These are phyloP conservation scores for Lamellibrachia satsuma DNA, from an alignment of 2,888 invertebrate species.

Conservation along the genomic window DNA sequence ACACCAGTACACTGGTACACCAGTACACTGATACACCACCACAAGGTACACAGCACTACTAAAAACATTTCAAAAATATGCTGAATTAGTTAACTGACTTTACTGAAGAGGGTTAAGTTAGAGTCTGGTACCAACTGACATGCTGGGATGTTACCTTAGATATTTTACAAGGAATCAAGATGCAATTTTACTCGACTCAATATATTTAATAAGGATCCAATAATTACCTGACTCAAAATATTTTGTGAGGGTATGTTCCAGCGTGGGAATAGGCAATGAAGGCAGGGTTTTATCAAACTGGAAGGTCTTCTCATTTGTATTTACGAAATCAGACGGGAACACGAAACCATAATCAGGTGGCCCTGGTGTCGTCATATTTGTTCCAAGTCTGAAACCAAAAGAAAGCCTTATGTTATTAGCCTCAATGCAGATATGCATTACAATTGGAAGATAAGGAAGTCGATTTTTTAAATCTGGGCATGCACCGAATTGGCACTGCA, in stretches of 20 bases:
- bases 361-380: background rate
- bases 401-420: too few relatives aligned
- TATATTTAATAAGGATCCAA: background rate
- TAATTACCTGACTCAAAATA: slow-evolving; percentile 68
- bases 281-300: slow-evolving; percentile 69
- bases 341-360: slow-evolving; percentile 31
- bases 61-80: background rate
- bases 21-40: background rate
- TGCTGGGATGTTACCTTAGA: background rate
- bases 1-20: too few relatives aligned
- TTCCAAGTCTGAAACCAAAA: background rate
- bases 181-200: background rate
- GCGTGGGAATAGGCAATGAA: slow-evolving; percentile 69
- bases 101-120: background rate
- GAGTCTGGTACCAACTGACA: background rate
- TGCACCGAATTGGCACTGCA: too few relatives aligned
- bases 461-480: too few relatives aligned
- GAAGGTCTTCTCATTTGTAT: slow-evolving; percentile 66
- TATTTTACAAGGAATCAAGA: too few relatives aligned
- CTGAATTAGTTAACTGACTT: background rate
- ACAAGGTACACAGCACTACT: background rate
- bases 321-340: slow-evolving; percentile 23
- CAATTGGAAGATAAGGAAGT: too few relatives aligned
- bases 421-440: too few relatives aligned
- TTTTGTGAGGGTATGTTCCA: slow-evolving; percentile 69